Conservation (phyloP, 2,797 vertebrate species). For the Myripristis jacobus region DNA sequence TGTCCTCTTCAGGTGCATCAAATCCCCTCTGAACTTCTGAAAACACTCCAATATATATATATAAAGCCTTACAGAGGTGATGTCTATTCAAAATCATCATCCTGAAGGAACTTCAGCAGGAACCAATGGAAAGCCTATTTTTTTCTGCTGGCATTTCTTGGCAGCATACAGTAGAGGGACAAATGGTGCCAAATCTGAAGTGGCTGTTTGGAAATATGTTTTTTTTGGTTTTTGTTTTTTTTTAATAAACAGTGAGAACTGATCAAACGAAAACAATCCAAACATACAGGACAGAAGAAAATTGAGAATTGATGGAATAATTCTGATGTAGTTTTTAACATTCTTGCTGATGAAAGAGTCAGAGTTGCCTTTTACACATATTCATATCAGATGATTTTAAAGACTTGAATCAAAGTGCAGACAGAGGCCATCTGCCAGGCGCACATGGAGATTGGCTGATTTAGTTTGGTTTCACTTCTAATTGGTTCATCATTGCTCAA, state of each 20-base stretch:
- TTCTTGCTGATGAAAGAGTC: neutral
- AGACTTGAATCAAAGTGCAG: neutral
- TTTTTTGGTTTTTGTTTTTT: too few species aligned
- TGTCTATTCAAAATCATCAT: too few species aligned
- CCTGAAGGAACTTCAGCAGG: too few species aligned
- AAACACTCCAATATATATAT: too few species aligned
- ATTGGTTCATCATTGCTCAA: too few species aligned
- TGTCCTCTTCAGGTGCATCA: too few species aligned
- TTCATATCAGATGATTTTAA: conserved; percentile 12
- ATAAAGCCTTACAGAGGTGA: too few species aligned
- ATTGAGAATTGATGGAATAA: neutral
- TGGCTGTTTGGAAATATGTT: neutral
- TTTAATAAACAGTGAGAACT: too few species aligned
- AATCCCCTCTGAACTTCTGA: too few species aligned
- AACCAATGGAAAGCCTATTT: too few species aligned
- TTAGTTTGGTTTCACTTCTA: neutral
- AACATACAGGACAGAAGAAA: neutral
- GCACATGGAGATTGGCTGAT: neutral
- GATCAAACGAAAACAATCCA: neutral
- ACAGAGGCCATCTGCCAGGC: neutral
- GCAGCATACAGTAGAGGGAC: neutral
- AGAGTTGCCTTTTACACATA: neutral
- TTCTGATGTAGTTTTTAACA: neutral
- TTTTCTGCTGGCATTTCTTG: neutral
- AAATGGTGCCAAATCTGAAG: conserved; percentile 37